Evolutionary conservation across 2,888 invertebrate species (phyloP).

Genomic region (Helobdella robusta): DNA sequence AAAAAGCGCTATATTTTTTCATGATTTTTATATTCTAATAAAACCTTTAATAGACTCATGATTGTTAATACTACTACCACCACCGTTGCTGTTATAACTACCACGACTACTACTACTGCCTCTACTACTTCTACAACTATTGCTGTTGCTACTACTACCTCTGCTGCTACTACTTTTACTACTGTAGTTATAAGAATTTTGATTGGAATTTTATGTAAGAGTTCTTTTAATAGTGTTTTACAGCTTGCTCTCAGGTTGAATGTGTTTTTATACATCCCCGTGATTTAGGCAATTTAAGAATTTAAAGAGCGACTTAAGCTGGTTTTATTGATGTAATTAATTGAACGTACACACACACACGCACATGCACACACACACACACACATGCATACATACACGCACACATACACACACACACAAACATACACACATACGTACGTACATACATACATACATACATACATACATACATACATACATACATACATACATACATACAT

Average conservation of each 20-base stretch:
- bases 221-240: background rate
- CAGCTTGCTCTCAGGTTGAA: background rate
- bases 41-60: background rate
- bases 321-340: background rate
- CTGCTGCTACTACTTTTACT: background rate
- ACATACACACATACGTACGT: no score
- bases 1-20: background rate
- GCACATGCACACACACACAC: no score
- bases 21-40: background rate
- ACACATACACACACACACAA: no score
- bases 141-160: background rate
- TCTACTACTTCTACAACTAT: background rate
- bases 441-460: no score
- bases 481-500: no score
- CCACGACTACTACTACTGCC: background rate
- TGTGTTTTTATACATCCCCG: background rate
- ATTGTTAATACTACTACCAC: background rate
- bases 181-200: conserved; percentile 1
- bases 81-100: background rate
- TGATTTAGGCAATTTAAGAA: background rate
- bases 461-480: no score
- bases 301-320: background rate
- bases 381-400: no score
- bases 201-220: background rate
- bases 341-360: no score